phyloP scores from a whole-genome alignment of 2,888 invertebrate genomes.

The Rhorus exstirpatorius region DNA sequence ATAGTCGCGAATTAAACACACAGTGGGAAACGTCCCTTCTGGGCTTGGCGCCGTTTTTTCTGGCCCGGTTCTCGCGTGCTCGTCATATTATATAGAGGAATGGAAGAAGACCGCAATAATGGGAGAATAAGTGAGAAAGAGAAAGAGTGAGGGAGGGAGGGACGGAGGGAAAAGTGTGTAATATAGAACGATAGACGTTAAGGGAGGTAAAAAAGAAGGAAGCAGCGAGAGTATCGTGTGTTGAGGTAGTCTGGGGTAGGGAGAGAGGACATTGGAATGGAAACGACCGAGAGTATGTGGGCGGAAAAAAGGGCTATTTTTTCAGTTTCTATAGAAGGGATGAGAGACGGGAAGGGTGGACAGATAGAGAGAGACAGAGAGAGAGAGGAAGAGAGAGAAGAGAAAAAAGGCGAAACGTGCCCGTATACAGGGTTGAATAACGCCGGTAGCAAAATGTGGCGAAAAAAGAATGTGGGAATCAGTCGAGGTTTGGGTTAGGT shows the following conservation, averaged over 20 bases:
- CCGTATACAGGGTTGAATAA: slow-evolving; percentile 67
- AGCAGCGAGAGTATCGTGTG: slow-evolving; percentile 57
- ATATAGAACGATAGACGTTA: slow-evolving; percentile 33
- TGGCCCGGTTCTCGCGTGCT: slow-evolving; percentile 34
- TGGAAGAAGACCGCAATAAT: slow-evolving; percentile 27
- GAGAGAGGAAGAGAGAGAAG: slow-evolving; percentile 21
- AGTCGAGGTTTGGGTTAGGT: slow-evolving; percentile 64
- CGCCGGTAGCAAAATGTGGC: slow-evolving; percentile 70
- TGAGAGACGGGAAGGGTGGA: slow-evolving; percentile 57
- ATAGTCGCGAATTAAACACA: slow-evolving; percentile 69
- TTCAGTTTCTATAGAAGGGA: slow-evolving; percentile 70
- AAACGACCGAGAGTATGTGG: slow-evolving; percentile 69
- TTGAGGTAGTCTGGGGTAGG: slow-evolving; percentile 59
- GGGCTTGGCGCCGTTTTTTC: slow-evolving; percentile 53
- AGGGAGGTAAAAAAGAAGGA: slow-evolving; percentile 46
- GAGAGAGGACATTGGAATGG: slow-evolving; percentile 58
- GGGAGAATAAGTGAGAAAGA: slow-evolving; percentile 3
- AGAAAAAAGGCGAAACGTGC: slow-evolving; percentile 60
- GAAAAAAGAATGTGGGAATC: slow-evolving; percentile 69
- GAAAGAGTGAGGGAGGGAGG: background rate
- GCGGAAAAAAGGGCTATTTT: slow-evolving; percentile 65
- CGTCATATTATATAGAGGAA: slow-evolving; percentile 43
- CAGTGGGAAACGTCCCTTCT: slow-evolving; percentile 69
- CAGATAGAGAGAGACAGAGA: slow-evolving; percentile 38
- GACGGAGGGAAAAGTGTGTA: background rate